Percentiles rank a stretch among this genome's conserved stretches.
These are phyloP conservation scores for Adelosebastes latens DNA, from an alignment of 2,797 vertebrate species.

Conservation along the genomic window DNA sequence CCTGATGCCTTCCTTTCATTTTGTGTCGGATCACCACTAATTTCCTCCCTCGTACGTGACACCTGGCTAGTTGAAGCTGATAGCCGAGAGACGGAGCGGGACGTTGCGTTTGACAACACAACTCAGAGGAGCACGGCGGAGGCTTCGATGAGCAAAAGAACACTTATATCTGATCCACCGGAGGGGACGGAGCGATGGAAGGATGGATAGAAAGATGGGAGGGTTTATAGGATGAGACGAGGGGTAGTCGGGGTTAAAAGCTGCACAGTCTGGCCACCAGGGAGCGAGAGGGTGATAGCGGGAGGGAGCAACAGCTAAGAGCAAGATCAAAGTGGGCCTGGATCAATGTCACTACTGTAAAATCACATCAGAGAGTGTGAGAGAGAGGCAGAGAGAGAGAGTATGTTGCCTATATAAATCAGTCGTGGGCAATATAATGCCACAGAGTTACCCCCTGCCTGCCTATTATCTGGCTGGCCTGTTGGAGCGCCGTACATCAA, in stretches of 20 bases:
- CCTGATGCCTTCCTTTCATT: slow-evolving; percentile 8
- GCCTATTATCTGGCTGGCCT: slow-evolving; percentile 58
- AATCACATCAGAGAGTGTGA: slow-evolving; percentile 70
- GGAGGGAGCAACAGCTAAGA: slow-evolving; percentile 71
- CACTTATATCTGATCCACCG: slow-evolving; percentile 17
- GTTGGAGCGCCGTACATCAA: slow-evolving; percentile 54
- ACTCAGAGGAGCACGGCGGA: slow-evolving; percentile 21
- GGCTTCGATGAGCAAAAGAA: slow-evolving; percentile 30
- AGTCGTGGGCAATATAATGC: slow-evolving; percentile 63
- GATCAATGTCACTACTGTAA: slow-evolving; percentile 80
- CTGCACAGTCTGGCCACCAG: slow-evolving; percentile 66
- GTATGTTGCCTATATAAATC: slow-evolving; percentile 66
- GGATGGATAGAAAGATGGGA: slow-evolving; percentile 38
- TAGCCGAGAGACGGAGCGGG: slow-evolving; percentile 19
- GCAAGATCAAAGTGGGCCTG: slow-evolving; percentile 75
- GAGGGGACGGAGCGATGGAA: slow-evolving; percentile 46
- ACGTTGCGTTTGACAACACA: slow-evolving; percentile 21
- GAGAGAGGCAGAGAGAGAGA: slow-evolving; percentile 19
- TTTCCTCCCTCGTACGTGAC: slow-evolving; percentile 35
- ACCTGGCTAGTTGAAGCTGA: slow-evolving; percentile 8
- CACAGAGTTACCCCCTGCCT: slow-evolving; percentile 54
- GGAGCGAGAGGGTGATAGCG: slow-evolving; percentile 55
- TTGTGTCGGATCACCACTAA: slow-evolving; percentile 32
- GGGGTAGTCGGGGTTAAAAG: slow-evolving; percentile 76
- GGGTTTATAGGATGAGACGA: slow-evolving; percentile 69